Base-by-base conservation (phyloP, 2,888 invertebrate species). In the Galeruca laticollis region DNA sequence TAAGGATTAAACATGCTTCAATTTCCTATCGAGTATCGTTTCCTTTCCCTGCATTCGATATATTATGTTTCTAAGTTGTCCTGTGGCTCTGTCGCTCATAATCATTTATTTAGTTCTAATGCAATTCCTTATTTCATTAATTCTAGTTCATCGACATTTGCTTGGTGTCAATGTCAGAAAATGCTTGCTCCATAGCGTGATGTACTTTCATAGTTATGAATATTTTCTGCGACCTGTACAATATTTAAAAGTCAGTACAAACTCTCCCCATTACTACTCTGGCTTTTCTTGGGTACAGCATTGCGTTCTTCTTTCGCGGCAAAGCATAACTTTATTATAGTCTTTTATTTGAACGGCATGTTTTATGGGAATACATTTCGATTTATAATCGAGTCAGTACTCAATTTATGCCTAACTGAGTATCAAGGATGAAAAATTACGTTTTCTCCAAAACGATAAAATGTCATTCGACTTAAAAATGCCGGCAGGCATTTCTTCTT, bases 251-350 rank as follows among this genome's bases (percentile, higher is more conserved):
- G 0, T n/a, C 4, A 43, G 13, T 37, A 43, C 43, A 9, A 10
- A 15, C 15, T 47, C 2, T 56, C 15, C 54, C 31, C 2, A 37
- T 40, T 60, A n/a, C 60, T 21, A n/a, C 43, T 60, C 47, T 60
- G 47, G 6, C 6, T 9, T 35, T 18, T 57, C 18, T 51, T 21
- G 66, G 59, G 49, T 35, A 65, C 57, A 21, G n/a, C 40, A 15
- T 9, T 20, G 57, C 60, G 21, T 60, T 54, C 57, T 31, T 21
- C 15, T 61, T 47, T 49, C 60, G 21, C 57, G 47, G 59, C 37
- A 56, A 57, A 68, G 61, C 67, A 70, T 70, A 73, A 73, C 72
- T 68, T 70, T 70, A 65, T 73, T 73, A 73, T 62, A 65, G 68
- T 70, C 54, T 62, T 65, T 62, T 68, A 70, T 62, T 62, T 49